These are phyloP conservation scores for Notothenia rossii DNA, from an alignment of 2,113 vertebrate genomes.

Conservation along the genomic window DNA sequence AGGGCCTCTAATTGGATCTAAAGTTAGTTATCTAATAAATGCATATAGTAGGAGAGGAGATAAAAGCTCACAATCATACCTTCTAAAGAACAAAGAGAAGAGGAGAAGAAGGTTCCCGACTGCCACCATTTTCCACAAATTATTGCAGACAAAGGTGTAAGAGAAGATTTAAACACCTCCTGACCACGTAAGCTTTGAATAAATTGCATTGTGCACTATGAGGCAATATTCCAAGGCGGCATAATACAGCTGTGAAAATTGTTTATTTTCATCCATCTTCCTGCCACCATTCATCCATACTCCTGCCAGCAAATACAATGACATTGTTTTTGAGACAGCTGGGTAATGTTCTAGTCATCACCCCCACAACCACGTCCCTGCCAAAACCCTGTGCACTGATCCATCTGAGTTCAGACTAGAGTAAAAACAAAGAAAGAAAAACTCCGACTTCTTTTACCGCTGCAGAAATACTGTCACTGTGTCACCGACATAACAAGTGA, in stretches of 20 bases:
- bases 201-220: slow-evolving; percentile 60
- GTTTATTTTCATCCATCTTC: slow-evolving; percentile 71
- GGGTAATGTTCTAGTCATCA: slow-evolving; percentile 71
- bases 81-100: neutral
- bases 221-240: slow-evolving; percentile 67
- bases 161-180: slow-evolving; percentile 37
- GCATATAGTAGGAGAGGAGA: slow-evolving; percentile 18
- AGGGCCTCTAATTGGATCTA: slow-evolving; percentile 74
- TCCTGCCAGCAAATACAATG: slow-evolving; percentile 75
- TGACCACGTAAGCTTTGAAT: slow-evolving; percentile 53
- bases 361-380: slow-evolving; percentile 47
- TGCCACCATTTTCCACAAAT: slow-evolving; percentile 39
- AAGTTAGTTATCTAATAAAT: slow-evolving; percentile 69
- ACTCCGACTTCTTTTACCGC: neutral
- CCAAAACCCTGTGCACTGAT: slow-evolving; percentile 56
- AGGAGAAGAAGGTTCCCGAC: slow-evolving; percentile 22
- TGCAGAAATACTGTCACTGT: neutral
- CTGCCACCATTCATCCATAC: slow-evolving; percentile 69
- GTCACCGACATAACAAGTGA: neutral
- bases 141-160: slow-evolving; percentile 26
- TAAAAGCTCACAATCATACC: slow-evolving; percentile 29
- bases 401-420: slow-evolving; percentile 37
- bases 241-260: slow-evolving; percentile 71
- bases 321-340: slow-evolving; percentile 74
- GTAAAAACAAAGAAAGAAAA: slow-evolving; percentile 26